Evolutionary conservation across 2,888 invertebrate genomes (phyloP), one percentile per base, ranked within the genome.

Genomic region (Sylvicola cinctus): DNA sequence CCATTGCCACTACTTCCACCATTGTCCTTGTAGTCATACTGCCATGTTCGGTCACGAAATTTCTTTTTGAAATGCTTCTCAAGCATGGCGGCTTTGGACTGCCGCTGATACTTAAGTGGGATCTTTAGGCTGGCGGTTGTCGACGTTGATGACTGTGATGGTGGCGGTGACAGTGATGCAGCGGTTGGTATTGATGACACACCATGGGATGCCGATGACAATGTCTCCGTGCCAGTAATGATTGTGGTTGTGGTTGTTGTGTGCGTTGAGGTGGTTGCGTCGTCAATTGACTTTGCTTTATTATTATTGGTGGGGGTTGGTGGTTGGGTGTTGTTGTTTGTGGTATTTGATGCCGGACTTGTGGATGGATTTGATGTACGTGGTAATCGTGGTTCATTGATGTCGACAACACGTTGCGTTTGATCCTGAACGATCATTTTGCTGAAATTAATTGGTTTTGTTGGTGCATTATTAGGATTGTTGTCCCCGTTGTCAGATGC

Each of bases 41-140:
- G 74, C 74, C 74, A 52, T 62, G 71, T 61, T 66, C 77, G 49
- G 70, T 78, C 76, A 59, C 80, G 80, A 60, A 76, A 77, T 49
- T 81, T 80, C 62, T 83, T 84, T 60, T 84, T 83, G 57, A 80
- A 83, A 58, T 79, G 79, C 43, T 68, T 66, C 45, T 71, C 70
- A 1, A 63, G 59, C 49, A 30, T 10, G 12, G 30, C n/a, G 12
- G 45, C 43, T 39, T 54, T 57, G 3, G 56, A 56, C 42, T 68
- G 65, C 25, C 70, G 58, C 45, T 70, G 70, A 49, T 70, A 70
- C 45, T 70, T 68, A 8, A 67, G 48, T 4, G 70, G 68, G 49
- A 56, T 65, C 49, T 46, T 65, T 42, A 46, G 59, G 51, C 38
- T 46, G 47, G 30, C 46, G 35, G 32, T 49, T 46, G 38, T n/a